Percentiles rank a stretch among this genome's conserved stretches.
Evolutionary conservation across 2,888 invertebrate species (phyloP).

Genomic region (Siphlonurus alternatus): DNA sequence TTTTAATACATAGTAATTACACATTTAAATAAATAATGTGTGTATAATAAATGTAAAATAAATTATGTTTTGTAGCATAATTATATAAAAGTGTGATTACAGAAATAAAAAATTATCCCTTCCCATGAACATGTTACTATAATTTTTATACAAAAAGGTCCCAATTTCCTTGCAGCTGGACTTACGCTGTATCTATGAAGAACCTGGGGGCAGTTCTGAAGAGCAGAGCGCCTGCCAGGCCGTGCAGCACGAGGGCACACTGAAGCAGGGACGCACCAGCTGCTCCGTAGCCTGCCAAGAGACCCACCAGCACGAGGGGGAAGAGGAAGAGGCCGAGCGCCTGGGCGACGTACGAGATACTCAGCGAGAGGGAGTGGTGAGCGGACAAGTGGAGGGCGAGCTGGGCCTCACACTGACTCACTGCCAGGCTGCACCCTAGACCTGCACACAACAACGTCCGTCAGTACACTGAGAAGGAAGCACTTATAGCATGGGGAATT

Average conservation of each 20-base stretch:
- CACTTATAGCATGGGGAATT: no score
- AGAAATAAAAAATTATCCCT: no score
- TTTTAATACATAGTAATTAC: no score
- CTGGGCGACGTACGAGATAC: background rate
- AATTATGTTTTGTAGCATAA: no score
- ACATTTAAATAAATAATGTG: no score
- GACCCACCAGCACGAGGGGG: background rate
- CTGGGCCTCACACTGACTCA: background rate
- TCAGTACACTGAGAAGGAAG: no score
- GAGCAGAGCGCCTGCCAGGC: background rate
- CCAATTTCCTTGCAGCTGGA: no score
- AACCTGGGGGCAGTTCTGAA: background rate
- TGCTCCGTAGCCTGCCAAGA: background rate
- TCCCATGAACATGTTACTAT: no score
- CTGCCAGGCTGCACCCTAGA: background rate
- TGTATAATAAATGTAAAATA: no score
- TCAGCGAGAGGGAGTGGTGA: background rate
- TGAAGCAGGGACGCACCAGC: background rate
- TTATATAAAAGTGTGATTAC: no score
- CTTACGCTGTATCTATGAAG: background rate
- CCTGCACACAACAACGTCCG: background rate
- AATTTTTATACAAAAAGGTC: no score
- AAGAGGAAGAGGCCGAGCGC: background rate
- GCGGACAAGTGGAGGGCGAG: background rate
- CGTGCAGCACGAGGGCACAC: background rate